Evolutionary conservation across 2,888 invertebrate genomes (phyloP).

Genomic region (Mythimna albipuncta): DNA sequence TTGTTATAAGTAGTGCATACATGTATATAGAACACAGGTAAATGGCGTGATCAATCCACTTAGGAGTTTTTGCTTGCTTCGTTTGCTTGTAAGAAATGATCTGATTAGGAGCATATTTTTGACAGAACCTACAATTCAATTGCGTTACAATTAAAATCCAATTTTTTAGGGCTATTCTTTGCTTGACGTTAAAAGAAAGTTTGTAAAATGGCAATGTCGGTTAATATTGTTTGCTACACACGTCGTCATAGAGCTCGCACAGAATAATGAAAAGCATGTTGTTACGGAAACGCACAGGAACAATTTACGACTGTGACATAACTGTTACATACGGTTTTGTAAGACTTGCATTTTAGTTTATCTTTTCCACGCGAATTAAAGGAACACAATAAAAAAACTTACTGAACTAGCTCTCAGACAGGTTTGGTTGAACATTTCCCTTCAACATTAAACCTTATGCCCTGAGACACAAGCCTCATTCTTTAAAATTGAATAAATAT

Average conservation of each 20-base stretch:
- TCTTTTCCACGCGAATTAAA: constrained; percentile 67
- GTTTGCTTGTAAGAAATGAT: background rate
- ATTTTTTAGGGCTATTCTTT: background rate
- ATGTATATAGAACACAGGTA: background rate
- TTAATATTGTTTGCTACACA: constrained; percentile 4
- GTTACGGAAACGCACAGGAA: constrained; percentile 30
- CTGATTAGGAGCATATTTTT: background rate
- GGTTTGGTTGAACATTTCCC: constrained; percentile 73
- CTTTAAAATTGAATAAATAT: constrained; percentile 73
- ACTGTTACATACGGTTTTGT: constrained; percentile 49
- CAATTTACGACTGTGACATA: constrained; percentile 33
- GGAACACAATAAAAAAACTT: constrained; percentile 73
- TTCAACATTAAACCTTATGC: constrained; percentile 80
- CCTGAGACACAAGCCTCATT: constrained; percentile 75
- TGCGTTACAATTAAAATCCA: too few relatives aligned
- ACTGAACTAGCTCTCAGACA: constrained; percentile 80
- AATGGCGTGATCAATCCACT: background rate
- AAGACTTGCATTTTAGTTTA: constrained; percentile 62
- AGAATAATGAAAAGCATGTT: constrained; percentile 33
- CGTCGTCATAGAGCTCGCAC: constrained; percentile 13
- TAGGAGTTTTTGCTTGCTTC: background rate
- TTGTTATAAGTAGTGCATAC: background rate
- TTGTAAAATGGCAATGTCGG: background rate
- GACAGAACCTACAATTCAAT: background rate
- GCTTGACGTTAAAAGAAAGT: constrained; percentile 9